phyloP scores from a whole-genome alignment of 1,140 invertebrate genomes.

The Scaptodrosophila lebanonensis region DNA sequence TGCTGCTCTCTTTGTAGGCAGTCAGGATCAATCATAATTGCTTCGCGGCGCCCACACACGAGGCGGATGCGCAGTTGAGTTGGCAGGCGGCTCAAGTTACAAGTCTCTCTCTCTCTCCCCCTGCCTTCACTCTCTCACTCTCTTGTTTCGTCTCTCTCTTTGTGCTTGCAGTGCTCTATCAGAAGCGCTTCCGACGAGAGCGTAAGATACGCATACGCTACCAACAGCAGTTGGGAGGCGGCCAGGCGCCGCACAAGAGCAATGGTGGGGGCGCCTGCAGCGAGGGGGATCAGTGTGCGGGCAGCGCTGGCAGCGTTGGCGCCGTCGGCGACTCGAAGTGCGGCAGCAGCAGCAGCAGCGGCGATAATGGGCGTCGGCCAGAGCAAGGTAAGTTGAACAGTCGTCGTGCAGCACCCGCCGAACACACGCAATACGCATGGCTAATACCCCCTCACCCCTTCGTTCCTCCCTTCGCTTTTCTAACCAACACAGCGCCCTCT shows the following conservation, averaged over 20 bases:
- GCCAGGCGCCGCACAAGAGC: slow-evolving; percentile 25
- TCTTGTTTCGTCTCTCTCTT: background rate
- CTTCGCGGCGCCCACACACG: slow-evolving; percentile 54
- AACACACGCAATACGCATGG: slow-evolving; percentile 39
- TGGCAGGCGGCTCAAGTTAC: slow-evolving; percentile 41
- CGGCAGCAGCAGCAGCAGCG: slow-evolving; percentile 34
- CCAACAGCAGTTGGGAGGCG: slow-evolving; percentile 89
- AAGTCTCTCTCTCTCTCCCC: slow-evolving; percentile 41
- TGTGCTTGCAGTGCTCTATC: slow-evolving; percentile 89
- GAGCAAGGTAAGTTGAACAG: slow-evolving; percentile 46
- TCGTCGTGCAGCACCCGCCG: no score
- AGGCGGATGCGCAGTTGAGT: slow-evolving; percentile 70
- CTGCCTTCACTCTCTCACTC: background rate
- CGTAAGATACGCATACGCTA: slow-evolving; percentile 87
- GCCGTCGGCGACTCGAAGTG: slow-evolving; percentile 43
- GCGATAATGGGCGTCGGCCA: slow-evolving; percentile 34
- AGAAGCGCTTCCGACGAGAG: slow-evolving; percentile 92
- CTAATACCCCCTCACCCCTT: slow-evolving; percentile 18
- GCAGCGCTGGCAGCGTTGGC: no score
- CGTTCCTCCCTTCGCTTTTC: slow-evolving; percentile 40
- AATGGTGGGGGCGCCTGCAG: slow-evolving; percentile 32
- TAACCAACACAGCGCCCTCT: slow-evolving; percentile 66
- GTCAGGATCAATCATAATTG: slow-evolving; percentile 64
- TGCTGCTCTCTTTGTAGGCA: slow-evolving; percentile 35
- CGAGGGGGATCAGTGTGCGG: slow-evolving; percentile 35